Evolutionary conservation across 2,113 vertebrate genomes (phyloP).

Genomic region (Neolamprologus fasciatus): DNA sequence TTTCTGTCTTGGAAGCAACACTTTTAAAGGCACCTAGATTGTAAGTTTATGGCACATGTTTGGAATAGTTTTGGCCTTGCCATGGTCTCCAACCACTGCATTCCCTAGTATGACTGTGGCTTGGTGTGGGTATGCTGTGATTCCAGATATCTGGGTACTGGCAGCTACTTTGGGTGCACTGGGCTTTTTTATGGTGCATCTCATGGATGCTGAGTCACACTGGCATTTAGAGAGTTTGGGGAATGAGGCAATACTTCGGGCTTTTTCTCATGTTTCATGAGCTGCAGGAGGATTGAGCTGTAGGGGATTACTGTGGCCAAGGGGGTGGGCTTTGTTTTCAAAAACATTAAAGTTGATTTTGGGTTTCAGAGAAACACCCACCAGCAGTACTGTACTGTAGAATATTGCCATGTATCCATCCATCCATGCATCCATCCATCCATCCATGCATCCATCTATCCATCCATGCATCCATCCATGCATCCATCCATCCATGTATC

Average conservation of each 20-base stretch:
- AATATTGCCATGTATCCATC: neutral
- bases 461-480: accelerated
- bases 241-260: neutral
- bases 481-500: accelerated
- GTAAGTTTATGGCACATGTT: neutral
- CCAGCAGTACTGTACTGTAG: neutral
- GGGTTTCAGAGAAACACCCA: neutral
- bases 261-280: accelerated
- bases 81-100: neutral
- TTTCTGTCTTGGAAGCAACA: neutral
- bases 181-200: neutral
- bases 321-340: neutral
- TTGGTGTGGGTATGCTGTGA: neutral
- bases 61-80: accelerated
- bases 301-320: neutral
- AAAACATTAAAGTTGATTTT: neutral
- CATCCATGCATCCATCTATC: accelerated
- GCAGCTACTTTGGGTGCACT: neutral
- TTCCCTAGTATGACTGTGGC: neutral
- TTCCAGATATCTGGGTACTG: neutral
- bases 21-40: neutral
- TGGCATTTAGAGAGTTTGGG: neutral
- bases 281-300: neutral
- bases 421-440: too few species aligned
- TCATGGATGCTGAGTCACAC: neutral